A percentile compares a stretch with the other conserved stretches of the same genome.
These are phyloP conservation scores for Conger conger DNA, from an alignment of 2,113 vertebrate genomes.

Conservation along the genomic window DNA sequence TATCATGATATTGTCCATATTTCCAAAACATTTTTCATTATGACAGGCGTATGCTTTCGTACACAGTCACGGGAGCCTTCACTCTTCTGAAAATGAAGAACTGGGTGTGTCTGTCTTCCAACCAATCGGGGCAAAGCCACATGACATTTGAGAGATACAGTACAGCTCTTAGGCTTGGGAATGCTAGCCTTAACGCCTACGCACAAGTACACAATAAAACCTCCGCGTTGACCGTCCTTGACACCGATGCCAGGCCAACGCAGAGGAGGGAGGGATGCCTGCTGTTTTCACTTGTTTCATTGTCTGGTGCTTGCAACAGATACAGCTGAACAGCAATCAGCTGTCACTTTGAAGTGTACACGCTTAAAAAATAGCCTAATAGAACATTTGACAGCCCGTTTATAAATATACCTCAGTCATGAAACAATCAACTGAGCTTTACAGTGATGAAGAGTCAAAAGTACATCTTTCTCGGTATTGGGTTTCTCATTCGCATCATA, in stretches of 20 bases:
- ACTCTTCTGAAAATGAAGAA: neutral
- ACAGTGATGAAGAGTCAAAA: neutral
- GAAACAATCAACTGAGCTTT: neutral
- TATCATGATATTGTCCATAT: too few relatives aligned
- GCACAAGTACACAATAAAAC: neutral
- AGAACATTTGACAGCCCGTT: neutral
- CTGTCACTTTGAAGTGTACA: neutral
- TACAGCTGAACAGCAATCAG: neutral
- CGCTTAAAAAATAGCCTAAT: neutral
- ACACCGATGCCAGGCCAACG: neutral
- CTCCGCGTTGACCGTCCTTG: neutral
- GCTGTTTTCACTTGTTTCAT: neutral
- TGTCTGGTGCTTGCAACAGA: neutral
- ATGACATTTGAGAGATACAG: neutral
- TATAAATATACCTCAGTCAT: neutral
- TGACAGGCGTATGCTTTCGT: too few relatives aligned
- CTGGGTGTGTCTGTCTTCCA: neutral
- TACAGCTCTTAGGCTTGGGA: neutral
- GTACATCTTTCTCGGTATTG: neutral
- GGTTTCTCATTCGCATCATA: neutral
- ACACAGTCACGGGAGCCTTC: too few relatives aligned
- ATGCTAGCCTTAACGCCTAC: too few relatives aligned
- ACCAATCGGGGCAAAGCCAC: neutral
- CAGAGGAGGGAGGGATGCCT: neutral
- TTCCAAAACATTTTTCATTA: too few relatives aligned